Evolutionary conservation across 2,797 vertebrate genomes (phyloP), one percentile per base, ranked within the genome.

Genomic region (Gallinago nigripennis): DNA sequence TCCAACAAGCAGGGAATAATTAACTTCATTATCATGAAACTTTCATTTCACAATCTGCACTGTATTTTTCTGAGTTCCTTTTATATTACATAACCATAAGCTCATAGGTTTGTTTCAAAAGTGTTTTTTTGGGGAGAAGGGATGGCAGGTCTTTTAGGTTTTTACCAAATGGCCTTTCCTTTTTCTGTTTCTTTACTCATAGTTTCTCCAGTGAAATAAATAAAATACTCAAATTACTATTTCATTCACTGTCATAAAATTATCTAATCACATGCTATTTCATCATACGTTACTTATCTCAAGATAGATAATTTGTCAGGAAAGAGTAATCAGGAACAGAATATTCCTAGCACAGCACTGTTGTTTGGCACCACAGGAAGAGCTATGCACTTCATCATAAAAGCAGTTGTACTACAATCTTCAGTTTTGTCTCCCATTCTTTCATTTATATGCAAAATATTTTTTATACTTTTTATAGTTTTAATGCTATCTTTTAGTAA

Each of bases 131-230:
- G 0, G 1, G 46, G 25, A 8, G 25, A 23, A 23, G 46, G 23
- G 14, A 9, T 46, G 30, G 12, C 4, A 5, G 4, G 11, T 31
- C 30, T 53, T 43, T 30, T 65, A 45, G 0, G 0, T 0, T 37
- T 71, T 83, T 68, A 53, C 8, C 3, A 76, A n/a, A 87, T 77
- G 6, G 1, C 4, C 9, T 77, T n/a, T 64, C 5, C 7, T 70
- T 88, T 72, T 77, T 37, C 18, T 35, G 7, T 60, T 70, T 56
- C 19, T 9, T 73, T 76, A 57, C 48, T 85, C 53, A 68, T 43
- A 51, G 6, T 57, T 53, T 46, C 76, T 58, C n/a, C 10, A 21
- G 23, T 56, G 19, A 81, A 19, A 71, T 48, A 83, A 46, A 61
- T 60, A 61, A 60, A 80, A 65, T 45, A 8, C 24, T 75, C 37